These are phyloP conservation scores for Hippocampus abdominalis DNA, from an alignment of 2,113 vertebrate genomes.

Conservation along the genomic window DNA sequence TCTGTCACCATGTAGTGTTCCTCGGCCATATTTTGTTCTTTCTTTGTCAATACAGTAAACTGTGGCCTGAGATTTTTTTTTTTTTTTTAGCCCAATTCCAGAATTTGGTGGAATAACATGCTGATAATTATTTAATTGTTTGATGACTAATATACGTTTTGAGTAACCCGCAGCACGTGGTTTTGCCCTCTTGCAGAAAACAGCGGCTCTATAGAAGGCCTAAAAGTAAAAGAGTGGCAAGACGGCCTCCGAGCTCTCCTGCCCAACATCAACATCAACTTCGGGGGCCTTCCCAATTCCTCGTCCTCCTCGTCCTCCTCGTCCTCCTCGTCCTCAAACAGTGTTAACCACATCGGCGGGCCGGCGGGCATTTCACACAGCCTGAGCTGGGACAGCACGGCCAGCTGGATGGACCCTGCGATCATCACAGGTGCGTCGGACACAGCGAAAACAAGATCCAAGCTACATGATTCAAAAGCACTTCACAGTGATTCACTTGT, in stretches of 20 bases:
- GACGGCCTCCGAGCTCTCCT: constrained; percentile 98
- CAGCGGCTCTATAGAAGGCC: constrained; percentile 95
- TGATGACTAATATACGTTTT: too few species aligned
- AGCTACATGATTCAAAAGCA: too few species aligned
- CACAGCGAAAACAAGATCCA: neutral
- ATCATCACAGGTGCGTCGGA: constrained; percentile 94
- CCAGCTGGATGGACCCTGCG: constrained; percentile 99
- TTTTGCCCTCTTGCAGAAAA: constrained; percentile 85
- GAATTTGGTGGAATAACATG: too few species aligned
- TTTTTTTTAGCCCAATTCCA: too few species aligned
- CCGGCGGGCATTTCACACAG: constrained; percentile 86
- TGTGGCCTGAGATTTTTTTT: too few species aligned
- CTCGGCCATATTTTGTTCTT: too few species aligned
- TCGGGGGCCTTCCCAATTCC: constrained; percentile 96
- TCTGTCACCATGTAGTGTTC: too few species aligned
- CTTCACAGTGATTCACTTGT: too few species aligned
- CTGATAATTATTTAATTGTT: too few species aligned
- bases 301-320: constrained; percentile 78
- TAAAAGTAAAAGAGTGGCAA: constrained; percentile 99
- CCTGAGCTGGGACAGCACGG: constrained; percentile 94
- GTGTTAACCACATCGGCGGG: constrained; percentile 94
- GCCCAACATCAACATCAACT: constrained; percentile 99
- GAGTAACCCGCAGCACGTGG: neutral
- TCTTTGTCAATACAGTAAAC: too few species aligned
- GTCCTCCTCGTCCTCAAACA: constrained; percentile 89